Base-by-base conservation (phyloP, 2,888 invertebrate species). In the Brassicogethes aeneus region DNA sequence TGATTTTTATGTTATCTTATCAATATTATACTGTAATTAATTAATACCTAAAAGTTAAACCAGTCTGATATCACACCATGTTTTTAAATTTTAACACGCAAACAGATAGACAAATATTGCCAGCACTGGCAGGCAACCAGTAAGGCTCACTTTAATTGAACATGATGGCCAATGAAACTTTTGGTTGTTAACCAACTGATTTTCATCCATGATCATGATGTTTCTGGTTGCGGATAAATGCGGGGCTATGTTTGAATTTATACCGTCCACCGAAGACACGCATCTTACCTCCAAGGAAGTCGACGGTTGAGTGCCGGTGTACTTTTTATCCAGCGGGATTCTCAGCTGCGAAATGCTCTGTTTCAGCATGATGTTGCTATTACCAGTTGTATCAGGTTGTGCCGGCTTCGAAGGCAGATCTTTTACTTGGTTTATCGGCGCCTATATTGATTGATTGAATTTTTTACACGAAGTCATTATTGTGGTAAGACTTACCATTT, bases 401-500 rank as follows among this genome's bases (percentile, higher is more conserved):
- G 12, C 32, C 8, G 32, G 5, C 12, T 32, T 32, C 3, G 32
- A 32, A 10, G 32, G 32, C 14, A 32, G 32, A 3, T 32, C 32
- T 32, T 32, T 32, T 12, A 32, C 12, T 32, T 8, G 14, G 5
- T 32, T 32, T 12, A 32, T 10, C 13, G 32, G 32, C 12, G 12
- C 32, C 32, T 32, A 13, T 8, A 5, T 10, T 13, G 12, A 32
- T 10, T 5, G 12, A 10, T 7, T 10, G 10, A 10, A 32, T n/a
- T n/a, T n/a, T 5, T 8, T 32, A 32, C 10, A 32, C 3, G 14
- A 32, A 10, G 10, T 32, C 12, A 12, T 7, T 8, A 12, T 10
- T 10, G 5, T 7, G 5, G 10, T 5, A 23, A 23, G 3, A 37
- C 47, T 41, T 41, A 52, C 52, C 47, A 39, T 43, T 41, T 47